Conservation (phyloP, 2,888 invertebrate species). For the Mantis religiosa region DNA sequence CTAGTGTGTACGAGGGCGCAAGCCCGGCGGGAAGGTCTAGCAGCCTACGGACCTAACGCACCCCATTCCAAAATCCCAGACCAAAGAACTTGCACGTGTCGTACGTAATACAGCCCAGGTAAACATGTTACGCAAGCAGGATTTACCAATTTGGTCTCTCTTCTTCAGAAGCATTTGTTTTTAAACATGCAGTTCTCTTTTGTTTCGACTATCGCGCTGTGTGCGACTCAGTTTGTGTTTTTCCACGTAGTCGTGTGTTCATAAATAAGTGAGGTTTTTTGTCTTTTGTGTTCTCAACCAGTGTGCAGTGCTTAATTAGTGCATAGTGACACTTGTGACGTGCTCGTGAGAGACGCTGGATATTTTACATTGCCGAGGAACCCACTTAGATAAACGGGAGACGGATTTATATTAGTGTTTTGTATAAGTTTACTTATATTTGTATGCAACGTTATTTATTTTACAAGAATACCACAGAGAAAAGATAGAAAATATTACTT, state of each 20-base stretch:
- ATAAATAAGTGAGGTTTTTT: neutral
- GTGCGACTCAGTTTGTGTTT: neutral
- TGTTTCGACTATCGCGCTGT: neutral
- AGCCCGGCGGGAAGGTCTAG: neutral
- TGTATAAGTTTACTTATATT: too few species aligned
- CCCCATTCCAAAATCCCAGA: neutral
- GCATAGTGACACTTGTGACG: neutral
- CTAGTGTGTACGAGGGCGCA: neutral
- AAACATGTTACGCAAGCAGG: neutral
- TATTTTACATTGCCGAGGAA: neutral
- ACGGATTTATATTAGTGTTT: too few species aligned
- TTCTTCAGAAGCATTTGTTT: neutral
- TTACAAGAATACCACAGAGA: too few species aligned
- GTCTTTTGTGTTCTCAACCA: neutral
- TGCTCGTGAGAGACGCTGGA: neutral
- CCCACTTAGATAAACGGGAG: too few species aligned
- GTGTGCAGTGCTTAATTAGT: neutral
- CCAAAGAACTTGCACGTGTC: neutral
- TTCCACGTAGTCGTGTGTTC: neutral
- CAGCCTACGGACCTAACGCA: neutral
- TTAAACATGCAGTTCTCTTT: neutral
- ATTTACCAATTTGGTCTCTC: neutral
- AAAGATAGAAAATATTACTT: too few species aligned
- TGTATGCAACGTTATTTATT: too few species aligned
- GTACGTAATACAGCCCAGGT: neutral